These are phyloP conservation scores for Chymomyza costata DNA, from an alignment of 1,140 invertebrate genomes.

Conservation along the genomic window DNA sequence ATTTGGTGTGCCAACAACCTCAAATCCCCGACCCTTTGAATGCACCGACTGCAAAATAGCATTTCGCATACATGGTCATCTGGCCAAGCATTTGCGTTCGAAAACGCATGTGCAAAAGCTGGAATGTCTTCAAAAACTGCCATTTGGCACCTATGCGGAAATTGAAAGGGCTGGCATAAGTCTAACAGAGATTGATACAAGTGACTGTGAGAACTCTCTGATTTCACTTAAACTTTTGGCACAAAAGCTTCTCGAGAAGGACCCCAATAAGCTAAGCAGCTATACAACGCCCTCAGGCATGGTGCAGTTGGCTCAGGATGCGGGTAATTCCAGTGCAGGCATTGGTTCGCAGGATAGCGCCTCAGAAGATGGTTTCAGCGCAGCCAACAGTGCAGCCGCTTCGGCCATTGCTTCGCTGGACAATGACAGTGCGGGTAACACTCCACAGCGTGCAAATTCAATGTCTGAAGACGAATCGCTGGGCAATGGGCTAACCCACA, in stretches of 20 bases:
- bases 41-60: conserved; percentile 97
- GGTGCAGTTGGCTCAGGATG: conserved; percentile 33
- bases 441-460: conserved; percentile 58
- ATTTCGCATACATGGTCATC: conserved; percentile 96
- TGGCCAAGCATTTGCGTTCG: conserved; percentile 96
- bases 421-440: conserved; percentile 66
- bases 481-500: conserved; percentile 41
- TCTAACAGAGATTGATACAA: conserved; percentile 94
- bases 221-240: conserved; percentile 88
- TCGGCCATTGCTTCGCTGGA: conserved; percentile 66
- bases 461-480: conserved; percentile 65
- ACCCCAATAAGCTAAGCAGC: conserved; percentile 78
- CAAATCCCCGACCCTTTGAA: conserved; percentile 95
- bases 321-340: conserved; percentile 17
- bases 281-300: conserved; percentile 69
- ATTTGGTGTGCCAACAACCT: conserved; percentile 87
- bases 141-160: conserved; percentile 96
- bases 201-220: conserved; percentile 94
- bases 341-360: conserved; percentile 64
- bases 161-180: conserved; percentile 93
- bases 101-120: conserved; percentile 98
- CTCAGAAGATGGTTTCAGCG: conserved; percentile 68
- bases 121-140: conserved; percentile 93
- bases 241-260: conserved; percentile 88
- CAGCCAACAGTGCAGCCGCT: conserved; percentile 56